Evolutionary conservation across 1,140 invertebrate genomes (phyloP).

Genomic region (Scaptomyza pallida): DNA sequence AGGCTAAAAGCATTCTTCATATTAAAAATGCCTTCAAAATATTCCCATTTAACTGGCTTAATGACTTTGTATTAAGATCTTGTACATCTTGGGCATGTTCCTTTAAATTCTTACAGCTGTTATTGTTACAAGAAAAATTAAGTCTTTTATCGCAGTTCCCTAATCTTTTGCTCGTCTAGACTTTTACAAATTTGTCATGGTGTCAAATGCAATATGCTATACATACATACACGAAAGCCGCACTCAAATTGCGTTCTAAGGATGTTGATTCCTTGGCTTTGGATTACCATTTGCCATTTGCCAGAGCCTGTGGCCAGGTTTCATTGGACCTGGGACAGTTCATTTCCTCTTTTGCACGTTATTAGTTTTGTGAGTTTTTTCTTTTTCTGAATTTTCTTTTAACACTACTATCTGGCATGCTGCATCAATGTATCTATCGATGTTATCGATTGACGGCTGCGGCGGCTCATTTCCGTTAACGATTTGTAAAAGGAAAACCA

Average conservation of each 20-base stretch:
- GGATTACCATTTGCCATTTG: conserved; percentile 21
- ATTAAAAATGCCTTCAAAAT: background rate
- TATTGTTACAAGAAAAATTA: no score
- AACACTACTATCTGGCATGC: background rate
- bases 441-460: conserved; percentile 62
- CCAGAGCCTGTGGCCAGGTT: conserved; percentile 32
- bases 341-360: conserved; percentile 60
- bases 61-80: conserved; percentile 23
- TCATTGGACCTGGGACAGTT: conserved; percentile 57
- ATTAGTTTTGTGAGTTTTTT: conserved; percentile 68
- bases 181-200: conserved; percentile 29
- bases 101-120: conserved; percentile 9
- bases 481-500: conserved; percentile 64
- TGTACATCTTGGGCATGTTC: background rate
- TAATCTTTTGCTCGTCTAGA: conserved; percentile 26
- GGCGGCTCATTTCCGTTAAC: conserved; percentile 65
- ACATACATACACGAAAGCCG: background rate
- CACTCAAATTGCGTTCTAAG: conserved; percentile 28
- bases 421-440: conserved; percentile 17
- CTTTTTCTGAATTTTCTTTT: conserved; percentile 1
- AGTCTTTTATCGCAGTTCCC: background rate
- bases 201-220: conserved; percentile 30
- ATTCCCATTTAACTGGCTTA: conserved; percentile 13
- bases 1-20: no score
- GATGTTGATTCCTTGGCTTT: conserved; percentile 49